phyloP scores from a whole-genome alignment of 2,113 vertebrate species.

The Balaeniceps rex region DNA sequence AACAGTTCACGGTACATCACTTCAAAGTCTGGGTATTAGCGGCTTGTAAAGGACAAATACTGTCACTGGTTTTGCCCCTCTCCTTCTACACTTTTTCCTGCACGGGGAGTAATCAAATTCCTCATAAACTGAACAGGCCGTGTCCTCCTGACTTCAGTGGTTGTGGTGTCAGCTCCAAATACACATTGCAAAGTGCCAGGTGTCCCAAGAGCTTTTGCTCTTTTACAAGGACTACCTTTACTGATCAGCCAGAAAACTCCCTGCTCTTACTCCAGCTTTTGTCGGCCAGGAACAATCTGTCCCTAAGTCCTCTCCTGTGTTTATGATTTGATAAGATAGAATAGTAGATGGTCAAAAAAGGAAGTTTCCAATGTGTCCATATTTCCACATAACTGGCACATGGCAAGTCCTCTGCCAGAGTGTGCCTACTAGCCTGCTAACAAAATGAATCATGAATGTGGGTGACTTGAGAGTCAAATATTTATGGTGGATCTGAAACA shows the following conservation, averaged over 20 bases:
- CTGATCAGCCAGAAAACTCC: neutral
- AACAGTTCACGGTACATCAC: neutral
- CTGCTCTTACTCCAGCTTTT: neutral
- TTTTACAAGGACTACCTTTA: neutral
- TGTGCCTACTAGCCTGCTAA: slow-evolving; percentile 59
- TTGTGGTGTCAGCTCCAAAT: neutral
- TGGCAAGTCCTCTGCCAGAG: slow-evolving; percentile 48
- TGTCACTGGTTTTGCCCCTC: neutral
- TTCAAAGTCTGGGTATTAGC: neutral
- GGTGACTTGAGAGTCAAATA: slow-evolving; percentile 66
- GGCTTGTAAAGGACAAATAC: neutral
- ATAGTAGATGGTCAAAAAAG: slow-evolving; percentile 63
- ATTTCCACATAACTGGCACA: slow-evolving; percentile 43
- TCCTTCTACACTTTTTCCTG: neutral
- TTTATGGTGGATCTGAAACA: slow-evolving; percentile 74
- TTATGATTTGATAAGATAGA: neutral
- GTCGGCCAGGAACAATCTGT: neutral
- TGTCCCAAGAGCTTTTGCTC: neutral
- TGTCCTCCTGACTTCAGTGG: neutral
- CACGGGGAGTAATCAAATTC: neutral
- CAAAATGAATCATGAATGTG: slow-evolving; percentile 63
- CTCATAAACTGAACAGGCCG: neutral
- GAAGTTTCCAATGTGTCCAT: neutral
- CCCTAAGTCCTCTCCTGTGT: neutral
- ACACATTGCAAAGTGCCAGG: neutral